These are phyloP conservation scores for Leptobrachium leishanense DNA, from an alignment of 2,113 vertebrate species.

Conservation along the genomic window DNA sequence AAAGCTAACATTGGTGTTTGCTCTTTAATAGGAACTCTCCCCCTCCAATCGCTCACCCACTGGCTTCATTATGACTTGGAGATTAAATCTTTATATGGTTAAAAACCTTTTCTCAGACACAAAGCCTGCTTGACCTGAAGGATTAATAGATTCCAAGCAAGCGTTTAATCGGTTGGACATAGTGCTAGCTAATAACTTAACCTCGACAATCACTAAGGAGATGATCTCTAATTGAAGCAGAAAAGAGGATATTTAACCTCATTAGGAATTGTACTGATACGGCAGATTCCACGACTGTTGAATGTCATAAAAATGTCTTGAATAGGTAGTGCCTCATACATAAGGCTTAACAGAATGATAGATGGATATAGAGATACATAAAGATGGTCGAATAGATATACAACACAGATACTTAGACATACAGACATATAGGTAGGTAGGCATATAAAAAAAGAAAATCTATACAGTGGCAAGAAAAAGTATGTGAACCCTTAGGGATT, in stretches of 20 bases:
- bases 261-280: background rate
- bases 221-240: background rate
- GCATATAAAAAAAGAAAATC: no score
- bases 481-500: no score
- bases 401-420: no score
- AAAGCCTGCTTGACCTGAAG: background rate
- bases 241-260: background rate
- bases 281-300: background rate
- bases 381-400: no score
- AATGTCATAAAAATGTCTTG: background rate
- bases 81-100: background rate
- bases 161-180: conserved; percentile 5
- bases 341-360: no score
- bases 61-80: background rate
- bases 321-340: no score
- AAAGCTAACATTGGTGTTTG: background rate
- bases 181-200: background rate
- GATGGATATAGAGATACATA: no score
- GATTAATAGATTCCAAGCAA: conserved; percentile 8
- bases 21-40: background rate
- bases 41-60: background rate
- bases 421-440: no score
- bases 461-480: no score
- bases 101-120: background rate
- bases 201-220: conserved; percentile 1